Evolutionary conservation across 2,113 vertebrate species (phyloP), one percentile per base, ranked within the genome.

Genomic region (Sclerurus mexicanus): DNA sequence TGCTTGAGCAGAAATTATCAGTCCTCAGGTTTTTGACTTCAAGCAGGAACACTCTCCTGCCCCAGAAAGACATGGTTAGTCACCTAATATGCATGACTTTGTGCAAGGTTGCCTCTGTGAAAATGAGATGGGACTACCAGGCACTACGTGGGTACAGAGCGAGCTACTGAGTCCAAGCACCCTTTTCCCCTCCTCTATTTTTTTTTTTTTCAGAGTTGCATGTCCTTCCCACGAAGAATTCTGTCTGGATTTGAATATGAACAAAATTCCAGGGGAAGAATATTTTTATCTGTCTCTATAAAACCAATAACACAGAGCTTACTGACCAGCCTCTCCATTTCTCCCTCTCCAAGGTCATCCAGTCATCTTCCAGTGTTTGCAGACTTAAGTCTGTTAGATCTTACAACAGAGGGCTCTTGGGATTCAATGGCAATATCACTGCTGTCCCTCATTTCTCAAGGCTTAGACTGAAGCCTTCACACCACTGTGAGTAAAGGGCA

Each of bases 401-500:
- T 66, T 85, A 79, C 31, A 79, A n/a, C 37, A 76, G 37, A 87
- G 31, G 39, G 17, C 71, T 92, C 85, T 75, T 62, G 55, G 63
- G 62, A 85, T 93, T 90, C 49, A 53, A 2, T 42, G 33, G 25
- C 59, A 91, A 33, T 85, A 49, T 71, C 88, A 74, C 73, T 90
- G 66, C 53, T 85, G 8, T 79, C 31, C 71, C 24, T 77, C 89
- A 69, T 62, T 93, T 83, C 53, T 87, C 13, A 39, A 71, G 68
- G 81, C 21, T 90, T 67, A 82, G n/a, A 66, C n/a, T n/a, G 59
- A 83, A 91, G 39, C 49, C n/a, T 95, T 89, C 74, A 87, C 72
- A 59, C 49, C 62, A 27, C 31, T 73, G 71, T 76, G 69, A 94
- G 78, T 77, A 89, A 95, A 93, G 87, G 78, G 71, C 81, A 93